Conservation (phyloP, 2,888 invertebrate genomes). For the Biston stratarius region DNA sequence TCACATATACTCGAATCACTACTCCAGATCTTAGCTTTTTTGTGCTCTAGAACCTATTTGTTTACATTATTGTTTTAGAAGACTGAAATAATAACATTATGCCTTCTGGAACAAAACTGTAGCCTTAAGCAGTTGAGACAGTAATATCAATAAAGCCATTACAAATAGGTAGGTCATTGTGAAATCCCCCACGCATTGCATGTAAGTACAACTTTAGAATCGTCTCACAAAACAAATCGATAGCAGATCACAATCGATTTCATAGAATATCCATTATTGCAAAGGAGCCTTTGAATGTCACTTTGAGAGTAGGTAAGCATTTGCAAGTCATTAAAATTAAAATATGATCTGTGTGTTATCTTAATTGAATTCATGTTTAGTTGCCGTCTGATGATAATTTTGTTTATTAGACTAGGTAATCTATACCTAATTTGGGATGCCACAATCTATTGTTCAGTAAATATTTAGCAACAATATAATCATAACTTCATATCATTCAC, state of each 20-base stretch:
- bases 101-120: too few relatives aligned
- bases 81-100: too few relatives aligned
- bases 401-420: background rate
- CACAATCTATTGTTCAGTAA: background rate
- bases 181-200: constrained; percentile 1
- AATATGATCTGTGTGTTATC: constrained; percentile 6
- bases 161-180: background rate
- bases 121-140: too few relatives aligned
- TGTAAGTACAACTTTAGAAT: background rate
- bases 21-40: too few relatives aligned
- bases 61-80: too few relatives aligned
- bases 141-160: too few relatives aligned
- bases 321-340: background rate
- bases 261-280: constrained; percentile 4
- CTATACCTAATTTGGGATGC: background rate
- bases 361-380: constrained; percentile 1
- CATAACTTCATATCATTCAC: too few relatives aligned
- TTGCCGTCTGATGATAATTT: background rate
- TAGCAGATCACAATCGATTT: constrained; percentile 9
- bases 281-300: constrained; percentile 22
- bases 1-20: too few relatives aligned
- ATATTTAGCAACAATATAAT: too few relatives aligned
- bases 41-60: too few relatives aligned
- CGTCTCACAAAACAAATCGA: constrained; percentile 3
- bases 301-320: background rate